A percentile compares a stretch with the other conserved stretches of the same genome.
phyloP scores from a whole-genome alignment of 2,113 vertebrate species.

The cattle (Bos taurus) region ARS-UCD2.0 NC_037342.1:47718001-47718500 shows the following conservation, averaged over 20 bases:
- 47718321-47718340: neutral
- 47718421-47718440: neutral
- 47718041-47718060: neutral
- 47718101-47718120: neutral
- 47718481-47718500: neutral
- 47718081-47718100: neutral
- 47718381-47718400: neutral
- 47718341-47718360: neutral
- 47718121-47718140: neutral
- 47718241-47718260: neutral
- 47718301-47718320: neutral
- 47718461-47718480: neutral
- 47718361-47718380: neutral
- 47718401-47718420: neutral
- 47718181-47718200: neutral
- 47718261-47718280: neutral
- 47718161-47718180: neutral
- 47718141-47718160: neutral
- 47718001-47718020: neutral
- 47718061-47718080: neutral
- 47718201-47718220: neutral
- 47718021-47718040: neutral
- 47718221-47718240: neutral
- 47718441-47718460: accelerated
- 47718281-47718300: neutral